Base-by-base conservation (phyloP, 2,113 vertebrate species). In the Heliornis fulica region DNA sequence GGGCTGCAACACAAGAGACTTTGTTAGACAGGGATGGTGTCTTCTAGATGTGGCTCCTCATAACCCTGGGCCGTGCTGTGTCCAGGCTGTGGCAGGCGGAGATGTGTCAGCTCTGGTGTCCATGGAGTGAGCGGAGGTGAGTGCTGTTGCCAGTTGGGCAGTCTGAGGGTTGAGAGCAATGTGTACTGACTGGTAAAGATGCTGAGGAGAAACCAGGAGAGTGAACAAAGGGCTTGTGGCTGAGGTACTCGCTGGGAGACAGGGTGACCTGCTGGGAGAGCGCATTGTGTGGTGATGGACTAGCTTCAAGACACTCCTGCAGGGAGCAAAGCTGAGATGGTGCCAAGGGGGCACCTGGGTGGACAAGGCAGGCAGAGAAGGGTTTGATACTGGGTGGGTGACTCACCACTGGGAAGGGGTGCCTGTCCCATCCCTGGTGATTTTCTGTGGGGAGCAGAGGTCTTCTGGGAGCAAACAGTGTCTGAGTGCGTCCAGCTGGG, bases 91-190 rank as follows among this genome's bases (percentile, higher is more conserved):
- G 25, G 50, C 11, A 25, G 50, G 8, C 26, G 5, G 83, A 43
- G 38, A 43, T 54, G 69, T 2, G 0, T 15, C 13, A 38, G 31
- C 71, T 43, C 5, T 26, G 31, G 54, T 50, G 13, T 71, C 15
- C 12, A 43, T 71, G 60, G 16, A 12, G 6, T 3, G 23, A 28
- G 18, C 0, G 7, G 36, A 23, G 4, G 8, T 2, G 3, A 23
- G 17, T 32, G 51, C 57, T 83, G 61, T 2, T 1, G 38, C 28
- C 45, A 14, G 53, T 68, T 80, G 56, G 66, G 12, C 48, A 70
- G 46, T 31, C 48, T 11, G 1, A 0, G 3, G 31, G 43, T 63
- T 68, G 74, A 29, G 59, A 64, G 1, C 20, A 20, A 5, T 1
- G 32, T 72, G 22, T 9, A 14, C 38, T 36, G 34, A 1, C 20